Evolutionary conservation across 2,888 invertebrate genomes (phyloP).

Genomic region (Lacanobia oleracea): DNA sequence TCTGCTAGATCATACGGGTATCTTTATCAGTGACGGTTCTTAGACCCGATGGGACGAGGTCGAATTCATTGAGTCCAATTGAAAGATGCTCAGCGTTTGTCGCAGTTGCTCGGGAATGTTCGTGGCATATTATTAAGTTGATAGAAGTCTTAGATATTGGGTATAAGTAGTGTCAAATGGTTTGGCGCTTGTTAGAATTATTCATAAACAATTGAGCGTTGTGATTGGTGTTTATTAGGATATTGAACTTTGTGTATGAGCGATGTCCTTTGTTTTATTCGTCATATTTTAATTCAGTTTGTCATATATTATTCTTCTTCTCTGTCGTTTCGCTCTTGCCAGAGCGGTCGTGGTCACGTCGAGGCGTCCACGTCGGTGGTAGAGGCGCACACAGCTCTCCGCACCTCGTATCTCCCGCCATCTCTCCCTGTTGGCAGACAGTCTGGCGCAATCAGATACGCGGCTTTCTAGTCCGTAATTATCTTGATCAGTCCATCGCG

Average conservation of each 20-base stretch:
- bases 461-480: too few relatives aligned
- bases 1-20: slow-evolving; percentile 63
- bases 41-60: slow-evolving; percentile 75
- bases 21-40: slow-evolving; percentile 59
- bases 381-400: too few relatives aligned
- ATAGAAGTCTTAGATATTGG: slow-evolving; percentile 24
- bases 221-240: not conserved
- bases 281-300: too few relatives aligned
- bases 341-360: too few relatives aligned
- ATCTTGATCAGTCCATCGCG: too few relatives aligned
- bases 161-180: slow-evolving; percentile 37
- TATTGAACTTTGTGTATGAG: not conserved
- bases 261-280: too few relatives aligned
- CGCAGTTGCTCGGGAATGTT: slow-evolving; percentile 57
- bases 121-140: slow-evolving; percentile 53
- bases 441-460: too few relatives aligned
- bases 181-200: slow-evolving; percentile 10
- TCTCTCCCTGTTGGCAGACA: too few relatives aligned
- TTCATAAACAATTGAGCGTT: slow-evolving; percentile 26
- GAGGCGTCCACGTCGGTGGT: too few relatives aligned
- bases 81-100: slow-evolving; percentile 70
- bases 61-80: slow-evolving; percentile 86
- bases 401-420: too few relatives aligned
- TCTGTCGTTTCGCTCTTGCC: too few relatives aligned
- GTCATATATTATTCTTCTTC: too few relatives aligned